These are phyloP conservation scores for Cecropterus lyciades DNA, from an alignment of 1,140 invertebrate species.

Conservation along the genomic window DNA sequence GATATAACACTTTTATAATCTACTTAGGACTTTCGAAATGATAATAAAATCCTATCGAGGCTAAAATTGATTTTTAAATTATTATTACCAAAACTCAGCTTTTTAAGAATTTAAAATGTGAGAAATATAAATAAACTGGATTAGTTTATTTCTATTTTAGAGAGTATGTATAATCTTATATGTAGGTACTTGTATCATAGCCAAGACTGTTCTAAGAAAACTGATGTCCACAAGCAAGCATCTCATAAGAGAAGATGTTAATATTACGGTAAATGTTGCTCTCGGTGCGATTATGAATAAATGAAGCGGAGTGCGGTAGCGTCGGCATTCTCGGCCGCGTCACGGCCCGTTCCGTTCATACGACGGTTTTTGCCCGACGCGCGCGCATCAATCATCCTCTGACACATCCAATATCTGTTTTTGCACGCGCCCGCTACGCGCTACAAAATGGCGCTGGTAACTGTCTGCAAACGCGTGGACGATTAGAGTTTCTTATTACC, in stretches of 20 bases:
- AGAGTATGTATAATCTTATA: no score
- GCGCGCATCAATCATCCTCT: slow-evolving; percentile 77
- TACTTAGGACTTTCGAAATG: no score
- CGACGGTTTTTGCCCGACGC: slow-evolving; percentile 66
- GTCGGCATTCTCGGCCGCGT: slow-evolving; percentile 49
- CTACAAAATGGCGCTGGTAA: slow-evolving; percentile 71
- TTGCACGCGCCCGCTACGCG: slow-evolving; percentile 64
- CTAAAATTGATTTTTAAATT: no score
- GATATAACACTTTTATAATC: no score
- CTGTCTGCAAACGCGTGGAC: slow-evolving; percentile 72
- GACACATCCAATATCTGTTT: slow-evolving; percentile 82
- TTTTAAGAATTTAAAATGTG: no score
- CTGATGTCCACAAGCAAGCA: not conserved
- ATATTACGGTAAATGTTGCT: slow-evolving; percentile 45
- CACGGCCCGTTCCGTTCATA: slow-evolving; percentile 68
- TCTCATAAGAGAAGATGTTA: slow-evolving; percentile 13
- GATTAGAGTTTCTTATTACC: slow-evolving; percentile 79
- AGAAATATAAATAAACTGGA: no score
- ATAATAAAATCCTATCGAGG: no score
- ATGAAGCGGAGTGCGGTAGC: slow-evolving; percentile 49
- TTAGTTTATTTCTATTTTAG: no score
- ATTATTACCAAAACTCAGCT: no score
- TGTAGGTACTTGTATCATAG: no score
- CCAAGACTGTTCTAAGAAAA: not conserved
- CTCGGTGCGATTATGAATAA: slow-evolving; percentile 43